These are phyloP conservation scores for Andrena marginata DNA, from an alignment of 2,888 invertebrate species.

Conservation along the genomic window DNA sequence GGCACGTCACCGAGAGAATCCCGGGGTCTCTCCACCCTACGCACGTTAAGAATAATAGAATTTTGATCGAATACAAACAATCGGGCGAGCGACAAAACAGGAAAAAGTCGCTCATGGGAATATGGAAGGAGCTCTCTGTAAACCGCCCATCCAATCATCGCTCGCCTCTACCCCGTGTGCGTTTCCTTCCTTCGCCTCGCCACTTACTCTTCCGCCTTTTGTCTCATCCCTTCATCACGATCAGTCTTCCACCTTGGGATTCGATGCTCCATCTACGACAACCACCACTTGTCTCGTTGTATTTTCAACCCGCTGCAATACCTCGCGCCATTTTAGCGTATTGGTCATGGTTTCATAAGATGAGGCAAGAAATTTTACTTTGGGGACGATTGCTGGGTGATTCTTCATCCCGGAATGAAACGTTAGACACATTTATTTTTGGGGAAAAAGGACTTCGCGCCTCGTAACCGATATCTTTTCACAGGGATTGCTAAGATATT, in stretches of 20 bases:
- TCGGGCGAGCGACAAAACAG: constrained; percentile 68
- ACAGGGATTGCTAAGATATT: too few species aligned
- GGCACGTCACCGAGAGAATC: constrained; percentile 57
- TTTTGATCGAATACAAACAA: constrained; percentile 76
- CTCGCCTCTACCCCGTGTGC: constrained; percentile 55
- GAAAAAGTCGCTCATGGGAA: constrained; percentile 72
- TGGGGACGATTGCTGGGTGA: too few species aligned
- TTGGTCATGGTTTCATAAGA: too few species aligned
- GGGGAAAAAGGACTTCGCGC: too few species aligned
- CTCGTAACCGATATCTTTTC: too few species aligned
- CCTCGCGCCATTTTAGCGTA: too few species aligned
- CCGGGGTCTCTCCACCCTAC: constrained; percentile 57
- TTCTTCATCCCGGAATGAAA: too few species aligned
- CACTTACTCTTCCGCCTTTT: constrained; percentile 33
- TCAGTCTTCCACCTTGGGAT: constrained; percentile 46
- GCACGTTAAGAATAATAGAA: constrained; percentile 75
- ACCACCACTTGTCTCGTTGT: constrained; percentile 37
- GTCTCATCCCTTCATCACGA: constrained; percentile 30
- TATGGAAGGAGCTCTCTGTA: constrained; percentile 69
- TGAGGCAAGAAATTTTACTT: too few species aligned
- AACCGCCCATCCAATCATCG: constrained; percentile 72
- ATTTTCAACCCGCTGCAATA: constrained; percentile 20
- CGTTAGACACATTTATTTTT: too few species aligned
- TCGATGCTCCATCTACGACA: constrained; percentile 35
- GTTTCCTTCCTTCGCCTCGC: constrained; percentile 29